Conservation (phyloP, 2,888 invertebrate genomes). For the Lymantria monacha region DNA sequence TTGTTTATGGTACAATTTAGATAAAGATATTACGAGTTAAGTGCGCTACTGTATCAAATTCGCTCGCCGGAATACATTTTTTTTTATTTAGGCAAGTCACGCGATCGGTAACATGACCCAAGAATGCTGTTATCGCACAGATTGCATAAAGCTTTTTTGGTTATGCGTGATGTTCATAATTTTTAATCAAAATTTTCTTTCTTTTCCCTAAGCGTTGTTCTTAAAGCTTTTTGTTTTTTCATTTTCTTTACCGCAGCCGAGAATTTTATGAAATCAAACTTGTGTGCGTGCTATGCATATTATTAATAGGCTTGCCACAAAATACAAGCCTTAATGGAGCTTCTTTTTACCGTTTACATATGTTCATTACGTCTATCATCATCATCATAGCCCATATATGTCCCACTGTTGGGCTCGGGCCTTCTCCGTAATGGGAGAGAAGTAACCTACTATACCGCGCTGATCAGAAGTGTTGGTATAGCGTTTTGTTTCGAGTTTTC, state of each 20-base stretch:
- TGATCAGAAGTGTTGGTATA: too few species aligned
- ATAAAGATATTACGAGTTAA: slow-evolving; percentile 74
- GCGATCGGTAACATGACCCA: slow-evolving; percentile 62
- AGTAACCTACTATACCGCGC: too few species aligned
- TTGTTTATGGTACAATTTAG: slow-evolving; percentile 68
- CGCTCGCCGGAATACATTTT: slow-evolving; percentile 49
- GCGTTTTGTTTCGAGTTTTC: too few species aligned
- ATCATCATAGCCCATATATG: too few species aligned
- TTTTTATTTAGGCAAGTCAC: slow-evolving; percentile 69
- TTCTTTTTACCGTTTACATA: too few species aligned
- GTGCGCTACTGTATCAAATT: slow-evolving; percentile 71
- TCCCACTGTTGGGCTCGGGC: too few species aligned
- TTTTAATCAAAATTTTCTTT: background rate
- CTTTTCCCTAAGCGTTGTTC: background rate
- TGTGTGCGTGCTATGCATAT: too few species aligned
- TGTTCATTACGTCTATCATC: too few species aligned
- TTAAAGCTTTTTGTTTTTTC: slow-evolving; percentile 2
- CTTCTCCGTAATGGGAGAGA: too few species aligned
- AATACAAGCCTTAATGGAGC: too few species aligned
- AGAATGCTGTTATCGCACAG: slow-evolving; percentile 65
- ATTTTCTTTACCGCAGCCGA: slow-evolving; percentile 9
- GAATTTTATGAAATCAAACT: too few species aligned
- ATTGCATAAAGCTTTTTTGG: slow-evolving; percentile 44
- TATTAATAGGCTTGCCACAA: too few species aligned
- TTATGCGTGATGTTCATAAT: slow-evolving; percentile 6